These are phyloP conservation scores for Drosophila mayaguana DNA, from an alignment of 2,888 invertebrate genomes.

Conservation along the genomic window DNA sequence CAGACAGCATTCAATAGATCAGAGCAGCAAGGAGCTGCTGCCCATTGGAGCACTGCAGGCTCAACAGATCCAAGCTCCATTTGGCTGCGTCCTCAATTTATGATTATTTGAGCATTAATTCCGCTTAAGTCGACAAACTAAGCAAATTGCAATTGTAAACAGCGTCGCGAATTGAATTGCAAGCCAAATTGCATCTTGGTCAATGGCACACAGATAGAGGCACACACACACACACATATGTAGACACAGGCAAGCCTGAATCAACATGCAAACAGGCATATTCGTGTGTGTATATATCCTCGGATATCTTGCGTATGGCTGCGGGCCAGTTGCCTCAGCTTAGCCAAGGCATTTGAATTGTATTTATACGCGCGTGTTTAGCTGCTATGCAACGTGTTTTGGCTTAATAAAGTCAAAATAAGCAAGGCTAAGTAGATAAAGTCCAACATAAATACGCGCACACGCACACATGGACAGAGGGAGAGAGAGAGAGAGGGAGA, in stretches of 20 bases:
- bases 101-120: conserved; percentile 11
- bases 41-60: neutral
- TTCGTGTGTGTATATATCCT: neutral
- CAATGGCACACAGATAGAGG: conserved; percentile 24
- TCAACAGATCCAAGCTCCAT: neutral
- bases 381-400: conserved; percentile 77
- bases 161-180: conserved; percentile 26
- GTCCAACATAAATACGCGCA: conserved; percentile 62
- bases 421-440: conserved; percentile 76
- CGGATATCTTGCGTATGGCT: neutral
- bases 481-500: neutral
- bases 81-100: neutral
- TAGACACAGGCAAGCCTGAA: conserved; percentile 9
- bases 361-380: conserved; percentile 72
- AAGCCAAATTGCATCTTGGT: conserved; percentile 41
- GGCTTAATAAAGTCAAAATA: conserved; percentile 79
- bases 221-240: too few species aligned
- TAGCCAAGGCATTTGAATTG: conserved; percentile 38
- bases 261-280: conserved; percentile 39
- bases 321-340: conserved; percentile 12
- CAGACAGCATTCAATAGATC: neutral
- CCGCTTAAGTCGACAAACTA: neutral
- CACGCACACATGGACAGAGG: conserved; percentile 25
- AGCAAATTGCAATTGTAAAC: conserved; percentile 19
- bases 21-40: neutral